Base-by-base conservation (phyloP, 2,797 vertebrate species). In the Picus viridis region DNA sequence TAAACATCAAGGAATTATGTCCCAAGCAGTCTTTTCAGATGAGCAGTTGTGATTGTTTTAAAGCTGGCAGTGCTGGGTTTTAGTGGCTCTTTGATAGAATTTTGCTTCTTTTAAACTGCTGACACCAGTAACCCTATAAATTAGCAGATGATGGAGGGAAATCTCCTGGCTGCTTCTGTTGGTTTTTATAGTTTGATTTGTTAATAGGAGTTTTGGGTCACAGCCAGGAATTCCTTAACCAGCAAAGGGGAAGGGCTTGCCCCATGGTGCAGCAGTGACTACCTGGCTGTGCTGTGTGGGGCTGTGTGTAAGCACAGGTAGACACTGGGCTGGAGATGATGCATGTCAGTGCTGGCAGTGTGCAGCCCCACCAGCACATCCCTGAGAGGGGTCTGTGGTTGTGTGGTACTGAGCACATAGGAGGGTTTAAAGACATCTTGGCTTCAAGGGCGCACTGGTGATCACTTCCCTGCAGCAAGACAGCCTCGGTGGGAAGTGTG, bases 101-200 rank as follows among this genome's bases (percentile, higher is more conserved):
- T 93, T 92, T 77, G 74, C 95, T 93, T 91, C 93, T 97, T 96
- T 95, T 91, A 96, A 97, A 96, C 58, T 51, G 93, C 97, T 96
- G 97, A 97, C 96, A 91, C 92, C 94, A 62, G 54, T 96, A 94
- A 94, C 97, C 97, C 96, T 93, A 87, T 95, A 96, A 97, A 97
- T 97, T 89, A 96, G 88, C 96, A 84, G 95, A 83, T 68, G 97
- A 91, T 86, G 94, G 95, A 92, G 94, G 93, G 93, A 95, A 94
- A 95, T 95, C 92, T 96, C 96, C 95, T 86, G 92, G 91, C 96
- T 89, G 92, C 83, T 53, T 78, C 93, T 87, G 80, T 83, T 92
- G 74, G 80, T 93, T 96, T 93, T 96, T 76, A 83, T 49, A 36
- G 93, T 95, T 95, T 96, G 97, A 96, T 97, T 96, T 96, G 94